These are phyloP conservation scores for Tineola bisselliella DNA, from an alignment of 2,888 invertebrate species.

Conservation along the genomic window DNA sequence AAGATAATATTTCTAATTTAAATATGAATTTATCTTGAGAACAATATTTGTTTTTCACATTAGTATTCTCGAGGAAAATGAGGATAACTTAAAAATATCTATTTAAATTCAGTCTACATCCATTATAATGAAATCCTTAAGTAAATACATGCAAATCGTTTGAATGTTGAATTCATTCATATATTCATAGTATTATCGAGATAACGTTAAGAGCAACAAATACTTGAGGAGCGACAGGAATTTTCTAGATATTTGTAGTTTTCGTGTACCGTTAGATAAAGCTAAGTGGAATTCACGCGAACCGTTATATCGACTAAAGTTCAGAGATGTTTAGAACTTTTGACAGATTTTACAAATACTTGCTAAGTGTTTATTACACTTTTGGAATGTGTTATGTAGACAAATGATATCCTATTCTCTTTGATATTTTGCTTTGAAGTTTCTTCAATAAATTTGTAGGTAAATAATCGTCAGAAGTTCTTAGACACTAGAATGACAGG, in stretches of 20 bases:
- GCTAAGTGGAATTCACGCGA: background rate
- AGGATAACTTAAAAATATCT: background rate
- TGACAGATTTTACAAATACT: conserved; percentile 9
- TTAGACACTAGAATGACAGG: background rate
- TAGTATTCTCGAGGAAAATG: background rate
- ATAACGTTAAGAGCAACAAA: too few relatives aligned
- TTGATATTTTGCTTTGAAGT: conserved; percentile 6
- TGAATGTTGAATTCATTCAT: background rate
- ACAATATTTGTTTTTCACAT: background rate
- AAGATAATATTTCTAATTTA: background rate
- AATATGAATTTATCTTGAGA: background rate
- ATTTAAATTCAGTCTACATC: background rate
- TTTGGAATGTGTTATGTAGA: conserved; percentile 7
- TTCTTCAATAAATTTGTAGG: background rate
- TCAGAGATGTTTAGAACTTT: conserved; percentile 11
- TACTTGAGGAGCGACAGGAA: background rate
- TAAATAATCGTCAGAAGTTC: background rate
- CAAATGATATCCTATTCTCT: background rate
- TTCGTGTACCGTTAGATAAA: background rate
- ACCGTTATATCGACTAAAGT: conserved; percentile 3
- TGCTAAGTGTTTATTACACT: conserved; percentile 8
- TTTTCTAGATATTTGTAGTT: conserved; percentile 5
- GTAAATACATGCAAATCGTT: background rate
- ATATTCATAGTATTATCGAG: background rate
- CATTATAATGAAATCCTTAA: background rate